Percentiles rank a stretch among this genome's conserved stretches.
Evolutionary conservation across 2,888 invertebrate species (phyloP).

Genomic region (Trichogramma evanescens): DNA sequence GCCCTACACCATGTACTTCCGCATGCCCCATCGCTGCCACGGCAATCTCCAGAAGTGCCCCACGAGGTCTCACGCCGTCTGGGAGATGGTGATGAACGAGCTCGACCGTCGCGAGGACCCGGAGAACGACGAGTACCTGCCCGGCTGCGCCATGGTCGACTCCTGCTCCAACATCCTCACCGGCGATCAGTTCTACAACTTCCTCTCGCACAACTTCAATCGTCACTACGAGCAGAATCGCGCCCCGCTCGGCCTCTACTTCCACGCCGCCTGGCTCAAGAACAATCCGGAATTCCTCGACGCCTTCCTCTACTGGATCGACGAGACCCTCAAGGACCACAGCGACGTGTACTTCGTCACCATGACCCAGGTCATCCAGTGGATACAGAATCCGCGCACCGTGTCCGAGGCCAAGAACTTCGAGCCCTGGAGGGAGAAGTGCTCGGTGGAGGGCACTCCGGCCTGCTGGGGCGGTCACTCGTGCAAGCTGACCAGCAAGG

Average conservation of each 20-base stretch:
- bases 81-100: slow-evolving; percentile 96
- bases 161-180: slow-evolving; percentile 88
- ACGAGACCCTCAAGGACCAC: slow-evolving; percentile 76
- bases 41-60: slow-evolving; percentile 88
- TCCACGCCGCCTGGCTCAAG: slow-evolving; percentile 90
- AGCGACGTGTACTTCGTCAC: slow-evolving; percentile 91
- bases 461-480: slow-evolving; percentile 85
- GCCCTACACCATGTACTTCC: slow-evolving; percentile 98
- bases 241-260: slow-evolving; percentile 81
- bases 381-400: slow-evolving; percentile 89
- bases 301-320: slow-evolving; percentile 89
- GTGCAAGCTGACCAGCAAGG: slow-evolving; percentile 86
- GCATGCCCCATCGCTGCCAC: slow-evolving; percentile 90
- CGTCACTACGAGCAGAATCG: slow-evolving; percentile 86
- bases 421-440: slow-evolving; percentile 92
- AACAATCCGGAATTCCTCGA: slow-evolving; percentile 89
- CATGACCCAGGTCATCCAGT: slow-evolving; percentile 93
- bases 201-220: slow-evolving; percentile 88
- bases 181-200: slow-evolving; percentile 90
- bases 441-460: slow-evolving; percentile 73
- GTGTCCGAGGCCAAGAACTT: slow-evolving; percentile 81
- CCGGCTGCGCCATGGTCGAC: slow-evolving; percentile 91
- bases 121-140: slow-evolving; percentile 77
- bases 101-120: slow-evolving; percentile 87
- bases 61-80: slow-evolving; percentile 82